These are phyloP conservation scores for Pyrgus malvae DNA, from an alignment of 2,888 invertebrate species.

Conservation along the genomic window DNA sequence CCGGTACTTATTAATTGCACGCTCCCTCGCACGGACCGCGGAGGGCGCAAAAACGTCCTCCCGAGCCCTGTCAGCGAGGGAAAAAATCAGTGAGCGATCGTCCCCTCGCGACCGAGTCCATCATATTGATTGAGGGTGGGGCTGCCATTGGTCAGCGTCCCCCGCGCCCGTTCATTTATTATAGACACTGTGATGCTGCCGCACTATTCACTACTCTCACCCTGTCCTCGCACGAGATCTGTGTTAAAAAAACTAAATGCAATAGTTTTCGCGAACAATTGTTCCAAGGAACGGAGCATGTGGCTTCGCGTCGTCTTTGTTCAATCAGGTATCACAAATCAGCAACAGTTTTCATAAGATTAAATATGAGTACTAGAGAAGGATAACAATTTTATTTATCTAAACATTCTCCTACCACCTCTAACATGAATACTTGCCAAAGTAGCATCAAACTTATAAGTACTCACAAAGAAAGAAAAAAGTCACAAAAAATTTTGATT, in stretches of 20 bases:
- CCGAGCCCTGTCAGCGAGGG: conserved; percentile 80
- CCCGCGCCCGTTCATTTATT: conserved; percentile 82
- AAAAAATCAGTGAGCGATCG: conserved; percentile 83
- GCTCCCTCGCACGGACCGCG: conserved; percentile 61
- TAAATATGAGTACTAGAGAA: no score
- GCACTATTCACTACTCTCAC: conserved; percentile 41
- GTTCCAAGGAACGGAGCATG: no score
- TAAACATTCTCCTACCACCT: no score
- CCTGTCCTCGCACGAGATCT: not conserved
- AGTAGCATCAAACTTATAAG: no score
- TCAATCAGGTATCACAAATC: no score
- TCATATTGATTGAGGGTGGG: conserved; percentile 83
- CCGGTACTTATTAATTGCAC: conserved; percentile 72
- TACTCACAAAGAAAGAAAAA: not conserved
- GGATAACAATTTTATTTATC: no score
- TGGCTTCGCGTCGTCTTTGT: no score
- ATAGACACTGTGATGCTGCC: conserved; percentile 79
- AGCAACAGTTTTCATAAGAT: no score
- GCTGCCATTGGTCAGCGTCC: conserved; percentile 80
- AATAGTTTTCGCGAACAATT: no score
- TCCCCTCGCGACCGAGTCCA: conserved; percentile 82
- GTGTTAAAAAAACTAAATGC: conserved; percentile 8
- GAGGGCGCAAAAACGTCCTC: conserved; percentile 80
- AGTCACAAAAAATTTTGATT: not conserved
- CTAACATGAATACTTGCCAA: no score